A percentile compares a stretch with the other conserved stretches of the same genome.
Evolutionary conservation across 2,797 vertebrate genomes (phyloP).

Genomic region (Trichosurus vulpecula): DNA sequence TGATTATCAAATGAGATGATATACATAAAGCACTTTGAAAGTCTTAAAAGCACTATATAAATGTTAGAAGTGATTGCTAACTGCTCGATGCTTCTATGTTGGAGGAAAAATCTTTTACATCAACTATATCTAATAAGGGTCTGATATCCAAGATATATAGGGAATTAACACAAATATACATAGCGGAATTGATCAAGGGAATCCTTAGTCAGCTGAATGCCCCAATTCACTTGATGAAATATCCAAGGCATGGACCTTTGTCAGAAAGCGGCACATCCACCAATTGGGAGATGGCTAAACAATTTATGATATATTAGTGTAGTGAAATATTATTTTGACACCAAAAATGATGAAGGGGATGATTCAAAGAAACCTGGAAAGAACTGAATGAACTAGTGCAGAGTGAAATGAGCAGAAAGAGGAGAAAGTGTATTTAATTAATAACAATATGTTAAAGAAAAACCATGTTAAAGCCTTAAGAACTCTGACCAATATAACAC

Average conservation of each 20-base stretch:
- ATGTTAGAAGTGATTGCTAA: background rate
- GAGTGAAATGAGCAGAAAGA: background rate
- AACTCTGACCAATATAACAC: background rate
- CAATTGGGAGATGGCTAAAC: background rate
- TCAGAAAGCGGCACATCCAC: background rate
- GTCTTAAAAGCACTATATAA: background rate
- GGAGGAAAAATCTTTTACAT: background rate
- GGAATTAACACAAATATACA: background rate
- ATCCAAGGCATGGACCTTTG: background rate
- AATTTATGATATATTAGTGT: background rate
- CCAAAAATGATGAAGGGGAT: background rate
- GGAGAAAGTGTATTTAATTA: background rate
- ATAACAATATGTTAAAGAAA: background rate
- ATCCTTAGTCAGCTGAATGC: background rate
- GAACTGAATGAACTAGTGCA: background rate
- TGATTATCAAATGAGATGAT: background rate
- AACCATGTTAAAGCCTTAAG: background rate
- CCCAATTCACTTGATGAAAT: background rate
- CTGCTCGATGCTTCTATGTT: background rate
- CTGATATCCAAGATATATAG: background rate
- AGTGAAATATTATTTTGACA: background rate
- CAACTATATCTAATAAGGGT: background rate
- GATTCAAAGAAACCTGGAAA: background rate
- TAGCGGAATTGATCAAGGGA: background rate
- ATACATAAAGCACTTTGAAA: background rate